These are phyloP conservation scores for Coccyzus lansbergi DNA, from an alignment of 2,797 vertebrate species.

Conservation along the genomic window DNA sequence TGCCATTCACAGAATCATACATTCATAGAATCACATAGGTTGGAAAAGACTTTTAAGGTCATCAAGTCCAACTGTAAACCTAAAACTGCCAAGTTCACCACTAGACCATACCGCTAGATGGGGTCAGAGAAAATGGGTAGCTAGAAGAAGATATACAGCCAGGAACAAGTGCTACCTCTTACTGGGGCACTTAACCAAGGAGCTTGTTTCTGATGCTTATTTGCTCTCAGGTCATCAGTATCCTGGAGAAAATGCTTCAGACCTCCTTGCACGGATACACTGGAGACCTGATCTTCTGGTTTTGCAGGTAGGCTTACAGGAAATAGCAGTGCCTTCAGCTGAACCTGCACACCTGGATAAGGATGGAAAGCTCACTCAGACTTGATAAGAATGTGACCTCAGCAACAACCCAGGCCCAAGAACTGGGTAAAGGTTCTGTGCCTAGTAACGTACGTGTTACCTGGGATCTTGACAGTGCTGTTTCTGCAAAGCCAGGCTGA, in stretches of 20 bases:
- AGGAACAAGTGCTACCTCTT: not conserved
- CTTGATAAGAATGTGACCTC: not conserved
- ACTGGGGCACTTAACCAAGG: not conserved
- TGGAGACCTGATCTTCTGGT: not conserved
- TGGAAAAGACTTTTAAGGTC: no score
- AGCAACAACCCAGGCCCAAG: not conserved
- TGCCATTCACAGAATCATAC: not conserved
- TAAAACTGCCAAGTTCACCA: no score
- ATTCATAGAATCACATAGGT: no score
- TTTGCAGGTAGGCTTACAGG: not conserved
- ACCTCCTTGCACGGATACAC: not conserved
- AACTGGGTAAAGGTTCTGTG: not conserved
- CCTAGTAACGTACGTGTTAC: not conserved
- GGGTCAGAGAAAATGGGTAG: not conserved
- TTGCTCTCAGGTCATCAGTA: not conserved
- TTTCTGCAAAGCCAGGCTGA: not conserved
- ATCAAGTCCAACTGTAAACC: no score
- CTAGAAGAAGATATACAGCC: not conserved
- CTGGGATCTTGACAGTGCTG: not conserved
- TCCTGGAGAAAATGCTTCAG: not conserved
- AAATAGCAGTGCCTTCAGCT: not conserved
- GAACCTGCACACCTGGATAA: not conserved
- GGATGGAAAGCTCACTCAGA: not conserved
- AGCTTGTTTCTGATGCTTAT: not conserved
- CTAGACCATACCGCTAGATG: no score